Evolutionary conservation across 1,140 invertebrate genomes (phyloP).

Genomic region (Trichonephila inaurata): DNA sequence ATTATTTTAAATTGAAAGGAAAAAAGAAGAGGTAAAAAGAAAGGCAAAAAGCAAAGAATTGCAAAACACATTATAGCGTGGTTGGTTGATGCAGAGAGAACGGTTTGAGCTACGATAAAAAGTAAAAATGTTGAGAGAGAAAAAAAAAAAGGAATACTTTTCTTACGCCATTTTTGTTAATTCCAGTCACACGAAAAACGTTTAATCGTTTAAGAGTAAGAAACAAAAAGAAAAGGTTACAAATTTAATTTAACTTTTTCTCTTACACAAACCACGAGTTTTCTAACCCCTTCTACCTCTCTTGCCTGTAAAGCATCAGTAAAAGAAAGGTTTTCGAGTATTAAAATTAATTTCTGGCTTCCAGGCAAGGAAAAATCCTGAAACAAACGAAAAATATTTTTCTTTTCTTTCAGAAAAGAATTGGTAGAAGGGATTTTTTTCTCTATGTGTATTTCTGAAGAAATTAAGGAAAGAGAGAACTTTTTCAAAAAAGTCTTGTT

Average conservation of each 20-base stretch:
- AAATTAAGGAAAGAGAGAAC: neutral
- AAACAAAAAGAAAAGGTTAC: slow-evolving; percentile 65
- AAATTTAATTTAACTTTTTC: slow-evolving; percentile 75
- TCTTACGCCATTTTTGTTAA: slow-evolving; percentile 64
- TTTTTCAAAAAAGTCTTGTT: no score
- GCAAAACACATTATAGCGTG: slow-evolving; percentile 73
- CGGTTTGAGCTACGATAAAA: slow-evolving; percentile 61
- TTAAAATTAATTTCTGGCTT: slow-evolving; percentile 70
- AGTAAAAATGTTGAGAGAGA: slow-evolving; percentile 38
- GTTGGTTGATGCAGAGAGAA: slow-evolving; percentile 70
- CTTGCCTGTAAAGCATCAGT: slow-evolving; percentile 40
- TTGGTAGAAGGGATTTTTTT: neutral
- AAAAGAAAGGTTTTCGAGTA: slow-evolving; percentile 64
- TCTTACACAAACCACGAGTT: slow-evolving; percentile 54
- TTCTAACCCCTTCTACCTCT: slow-evolving; percentile 39
- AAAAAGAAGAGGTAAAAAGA: slow-evolving; percentile 23
- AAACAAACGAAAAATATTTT: slow-evolving; percentile 52
- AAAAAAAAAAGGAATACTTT: slow-evolving; percentile 57
- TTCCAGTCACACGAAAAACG: slow-evolving; percentile 72
- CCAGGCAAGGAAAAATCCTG: neutral
- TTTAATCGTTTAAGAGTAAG: slow-evolving; percentile 68
- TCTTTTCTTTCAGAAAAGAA: neutral
- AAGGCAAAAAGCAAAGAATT: slow-evolving; percentile 28
- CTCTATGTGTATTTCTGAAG: neutral
- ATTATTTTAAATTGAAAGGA: slow-evolving; percentile 74